Base-by-base conservation (phyloP, 2,888 invertebrate species). In the Hypsopygia costalis region DNA sequence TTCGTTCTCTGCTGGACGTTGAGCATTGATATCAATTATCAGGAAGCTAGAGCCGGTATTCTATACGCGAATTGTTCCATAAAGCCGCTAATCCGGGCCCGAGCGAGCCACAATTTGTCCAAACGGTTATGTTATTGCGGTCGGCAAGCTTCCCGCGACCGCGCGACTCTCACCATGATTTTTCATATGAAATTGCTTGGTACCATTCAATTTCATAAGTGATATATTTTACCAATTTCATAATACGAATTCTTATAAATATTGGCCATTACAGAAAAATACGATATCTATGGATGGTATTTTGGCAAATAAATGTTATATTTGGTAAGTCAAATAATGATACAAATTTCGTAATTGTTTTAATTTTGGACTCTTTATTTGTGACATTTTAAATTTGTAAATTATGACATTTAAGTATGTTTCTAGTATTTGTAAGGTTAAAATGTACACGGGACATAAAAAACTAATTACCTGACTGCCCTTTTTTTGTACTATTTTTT, bases 101-200 rank as follows among this genome's bases (percentile, higher is more conserved):
- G 62, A 67, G 70, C 76, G 73, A 68, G 71, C 79, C 67, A 83
- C 86, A 83, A 86, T 87, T 86, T 85, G 85, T 83, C 75, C 73
- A 77, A 87, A 87, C 80, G 82, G 86, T 86, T 87, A 87, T 87
- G 86, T 87, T 86, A 87, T 81, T 83, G 82, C 83, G 81, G 82
- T 72, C 70, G 60, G 75, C 76, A 82, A 82, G 80, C 80, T 67
- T 66, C 66, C 57, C 58, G 68, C 68, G 66, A 66, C 63, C 64
- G 57, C 61, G 57, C 55, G 54, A 58, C 66, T 62, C 57, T 60
- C 66, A 53, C 73, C 69, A 73, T 75, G 81, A 83, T 80, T 81
- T 81, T 76, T 72, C 69, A 66, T 67, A 67, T 73, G 72, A 72
- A 77, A 74, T 69, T 63, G 64, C 65, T 60, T 67, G 61, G 54